Conservation (phyloP, 1,140 invertebrate species). For the Pantala flavescens region DNA sequence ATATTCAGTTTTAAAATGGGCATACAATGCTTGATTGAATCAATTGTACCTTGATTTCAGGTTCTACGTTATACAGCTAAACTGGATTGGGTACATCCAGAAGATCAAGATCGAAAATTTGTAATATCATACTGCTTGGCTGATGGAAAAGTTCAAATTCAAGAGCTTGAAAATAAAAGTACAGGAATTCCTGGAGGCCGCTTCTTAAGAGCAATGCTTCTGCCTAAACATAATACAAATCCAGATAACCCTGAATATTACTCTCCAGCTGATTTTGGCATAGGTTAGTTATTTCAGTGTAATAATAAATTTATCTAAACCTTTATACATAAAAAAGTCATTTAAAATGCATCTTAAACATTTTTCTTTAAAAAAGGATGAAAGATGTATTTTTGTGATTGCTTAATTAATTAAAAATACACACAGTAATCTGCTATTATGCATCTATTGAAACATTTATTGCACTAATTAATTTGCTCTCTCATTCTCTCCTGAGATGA, state of each 20-base stretch:
- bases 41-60: slow-evolving; percentile 27
- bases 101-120: slow-evolving; percentile 52
- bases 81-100: slow-evolving; percentile 54
- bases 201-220: slow-evolving; percentile 52
- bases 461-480: too few relatives aligned
- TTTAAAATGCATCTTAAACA: too few relatives aligned
- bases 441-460: too few relatives aligned
- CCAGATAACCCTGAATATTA: slow-evolving; percentile 50
- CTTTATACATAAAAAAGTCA: too few relatives aligned
- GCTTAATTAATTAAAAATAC: too few relatives aligned
- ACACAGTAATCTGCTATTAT: too few relatives aligned
- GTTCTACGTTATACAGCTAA: slow-evolving; percentile 50
- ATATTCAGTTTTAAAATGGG: too few relatives aligned
- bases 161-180: slow-evolving; percentile 48
- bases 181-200: slow-evolving; percentile 58
- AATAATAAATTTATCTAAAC: too few relatives aligned
- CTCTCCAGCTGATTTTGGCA: slow-evolving; percentile 53
- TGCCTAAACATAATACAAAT: slow-evolving; percentile 54
- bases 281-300: slow-evolving; percentile 29
- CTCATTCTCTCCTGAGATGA: too few relatives aligned
- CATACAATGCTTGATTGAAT: too few relatives aligned
- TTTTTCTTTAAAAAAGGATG: too few relatives aligned
- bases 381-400: too few relatives aligned
- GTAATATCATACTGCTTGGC: slow-evolving; percentile 53
- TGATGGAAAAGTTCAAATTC: slow-evolving; percentile 49